Evolutionary conservation across 2,113 vertebrate genomes (phyloP).

Genomic region (Falcunculus frontatus): DNA sequence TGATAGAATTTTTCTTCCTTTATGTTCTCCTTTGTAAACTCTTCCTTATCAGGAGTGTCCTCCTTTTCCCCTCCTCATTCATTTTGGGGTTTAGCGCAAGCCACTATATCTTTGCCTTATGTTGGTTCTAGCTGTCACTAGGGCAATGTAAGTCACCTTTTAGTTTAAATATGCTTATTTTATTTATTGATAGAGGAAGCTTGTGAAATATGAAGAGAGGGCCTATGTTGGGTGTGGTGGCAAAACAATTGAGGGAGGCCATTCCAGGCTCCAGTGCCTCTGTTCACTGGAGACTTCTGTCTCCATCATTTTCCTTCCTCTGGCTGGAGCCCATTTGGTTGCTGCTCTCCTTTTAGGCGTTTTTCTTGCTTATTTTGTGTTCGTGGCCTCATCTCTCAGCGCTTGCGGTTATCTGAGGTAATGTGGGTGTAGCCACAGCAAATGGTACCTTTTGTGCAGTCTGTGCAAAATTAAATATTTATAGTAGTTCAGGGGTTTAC

Average conservation of each 20-base stretch:
- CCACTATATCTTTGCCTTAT: background rate
- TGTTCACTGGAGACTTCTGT: background rate
- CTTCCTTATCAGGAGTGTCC: background rate
- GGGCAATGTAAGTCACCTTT: background rate
- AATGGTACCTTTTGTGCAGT: background rate
- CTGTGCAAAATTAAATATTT: background rate
- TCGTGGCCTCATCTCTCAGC: background rate
- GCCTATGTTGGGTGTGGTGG: background rate
- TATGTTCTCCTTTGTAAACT: background rate
- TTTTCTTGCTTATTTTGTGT: background rate
- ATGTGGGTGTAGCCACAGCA: background rate
- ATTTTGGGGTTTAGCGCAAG: background rate
- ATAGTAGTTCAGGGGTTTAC: background rate
- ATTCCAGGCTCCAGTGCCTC: background rate
- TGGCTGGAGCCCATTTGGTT: background rate
- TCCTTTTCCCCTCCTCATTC: background rate
- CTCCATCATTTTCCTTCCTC: slow-evolving; percentile 22
- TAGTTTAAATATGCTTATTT: background rate
- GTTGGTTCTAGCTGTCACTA: background rate
- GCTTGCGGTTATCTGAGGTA: background rate
- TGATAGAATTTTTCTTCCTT: background rate
- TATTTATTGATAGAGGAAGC: slow-evolving; percentile 1
- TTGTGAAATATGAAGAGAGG: background rate
- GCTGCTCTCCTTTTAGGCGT: background rate
- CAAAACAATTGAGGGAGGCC: background rate